Conservation (phyloP, 2,888 invertebrate species). For the Plutella xylostella region DNA sequence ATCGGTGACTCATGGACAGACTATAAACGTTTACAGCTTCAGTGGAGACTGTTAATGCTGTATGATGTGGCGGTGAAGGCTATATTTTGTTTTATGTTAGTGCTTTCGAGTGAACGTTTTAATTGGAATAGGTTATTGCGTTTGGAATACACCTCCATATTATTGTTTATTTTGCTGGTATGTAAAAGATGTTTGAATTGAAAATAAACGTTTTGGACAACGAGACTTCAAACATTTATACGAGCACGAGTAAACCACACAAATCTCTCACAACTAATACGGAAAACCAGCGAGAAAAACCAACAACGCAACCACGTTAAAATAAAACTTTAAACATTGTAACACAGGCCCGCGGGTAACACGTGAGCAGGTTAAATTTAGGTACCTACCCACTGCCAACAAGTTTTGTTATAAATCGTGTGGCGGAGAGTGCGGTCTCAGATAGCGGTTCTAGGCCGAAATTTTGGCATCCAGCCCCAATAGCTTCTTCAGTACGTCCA, state of each 20-base stretch:
- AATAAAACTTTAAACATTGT: constrained; percentile 16
- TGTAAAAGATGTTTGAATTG: too few relatives aligned
- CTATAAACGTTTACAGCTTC: not conserved
- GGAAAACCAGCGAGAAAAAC: too few relatives aligned
- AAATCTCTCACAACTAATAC: not conserved
- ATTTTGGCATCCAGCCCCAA: constrained; percentile 10
- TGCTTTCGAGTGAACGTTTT: too few relatives aligned
- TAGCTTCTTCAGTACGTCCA: constrained; percentile 3
- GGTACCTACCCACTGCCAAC: constrained; percentile 38
- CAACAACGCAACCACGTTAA: not conserved
- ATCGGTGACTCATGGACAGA: not conserved
- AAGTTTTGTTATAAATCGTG: constrained; percentile 41
- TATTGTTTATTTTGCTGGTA: too few relatives aligned
- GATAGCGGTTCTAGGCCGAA: constrained; percentile 11
- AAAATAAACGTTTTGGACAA: too few relatives aligned
- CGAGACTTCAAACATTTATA: too few relatives aligned
- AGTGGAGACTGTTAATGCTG: too few relatives aligned
- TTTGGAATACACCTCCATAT: too few relatives aligned
- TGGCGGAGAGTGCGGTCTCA: constrained; percentile 22
- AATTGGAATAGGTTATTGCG: too few relatives aligned
- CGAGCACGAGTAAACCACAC: not conserved
- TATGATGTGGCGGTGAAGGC: too few relatives aligned
- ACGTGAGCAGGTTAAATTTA: constrained; percentile 17
- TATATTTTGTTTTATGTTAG: too few relatives aligned
- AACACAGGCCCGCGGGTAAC: constrained; percentile 20